A percentile compares a stretch with the other conserved stretches of the same genome.
phyloP scores from a whole-genome alignment of 2,797 vertebrate species.

The Amphiprion clarkii region DNA sequence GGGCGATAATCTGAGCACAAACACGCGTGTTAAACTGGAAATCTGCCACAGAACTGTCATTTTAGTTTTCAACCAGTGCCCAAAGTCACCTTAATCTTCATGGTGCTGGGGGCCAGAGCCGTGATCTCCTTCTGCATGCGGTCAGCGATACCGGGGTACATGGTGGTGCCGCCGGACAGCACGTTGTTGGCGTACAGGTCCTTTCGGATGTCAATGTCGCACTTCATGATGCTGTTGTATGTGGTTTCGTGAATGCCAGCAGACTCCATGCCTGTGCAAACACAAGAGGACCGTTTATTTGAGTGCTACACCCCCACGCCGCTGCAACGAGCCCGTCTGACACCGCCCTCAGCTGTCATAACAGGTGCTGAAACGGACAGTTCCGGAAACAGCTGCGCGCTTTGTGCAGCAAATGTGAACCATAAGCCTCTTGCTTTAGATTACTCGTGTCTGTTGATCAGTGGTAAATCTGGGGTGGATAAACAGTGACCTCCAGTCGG shows the following conservation, averaged over 20 bases:
- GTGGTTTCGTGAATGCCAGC: constrained; percentile 86
- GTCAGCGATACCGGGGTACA: constrained; percentile 97
- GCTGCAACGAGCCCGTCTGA: constrained; percentile 8
- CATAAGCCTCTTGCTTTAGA: constrained; percentile 23
- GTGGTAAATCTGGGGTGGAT: constrained; percentile 14
- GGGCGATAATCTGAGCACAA: constrained; percentile 92
- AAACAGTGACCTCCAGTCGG: constrained; percentile 23
- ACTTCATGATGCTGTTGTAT: constrained; percentile 88
- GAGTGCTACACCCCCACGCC: neutral
- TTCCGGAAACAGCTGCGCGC: constrained; percentile 58
- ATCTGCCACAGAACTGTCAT: too few relatives aligned
- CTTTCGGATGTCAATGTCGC: constrained; percentile 91
- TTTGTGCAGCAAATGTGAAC: constrained; percentile 31
- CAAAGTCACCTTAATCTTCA: constrained; percentile 92
- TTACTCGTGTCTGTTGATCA: constrained; percentile 28
- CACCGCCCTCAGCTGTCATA: constrained; percentile 51
- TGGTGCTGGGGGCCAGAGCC: constrained; percentile 93
- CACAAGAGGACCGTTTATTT: constrained; percentile 25
- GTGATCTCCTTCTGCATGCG: constrained; percentile 98
- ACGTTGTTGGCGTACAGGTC: constrained; percentile 96
- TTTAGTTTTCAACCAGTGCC: too few relatives aligned
- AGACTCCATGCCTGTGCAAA: constrained; percentile 83
- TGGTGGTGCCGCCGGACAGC: constrained; percentile 93
- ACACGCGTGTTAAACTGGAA: constrained; percentile 22
- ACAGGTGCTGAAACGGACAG: constrained; percentile 77